Base-by-base conservation (phyloP, 2,888 invertebrate genomes). In the Druceiella hillmani region DNA sequence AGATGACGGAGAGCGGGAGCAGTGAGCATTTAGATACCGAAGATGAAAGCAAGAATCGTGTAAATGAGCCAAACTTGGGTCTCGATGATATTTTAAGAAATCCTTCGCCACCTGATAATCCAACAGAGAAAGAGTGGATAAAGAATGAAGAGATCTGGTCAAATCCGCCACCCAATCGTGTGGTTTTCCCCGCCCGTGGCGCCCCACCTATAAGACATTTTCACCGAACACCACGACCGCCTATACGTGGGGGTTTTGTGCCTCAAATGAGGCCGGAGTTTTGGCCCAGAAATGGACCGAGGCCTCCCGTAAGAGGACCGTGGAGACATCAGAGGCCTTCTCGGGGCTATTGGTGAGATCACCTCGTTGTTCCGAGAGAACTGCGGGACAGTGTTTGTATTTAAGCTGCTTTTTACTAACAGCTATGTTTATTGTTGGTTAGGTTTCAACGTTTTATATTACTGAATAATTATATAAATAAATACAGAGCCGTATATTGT, bases 301-400 rank as follows among this genome's bases (percentile, higher is more conserved):
- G 70, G 51, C 48, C 63, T n/a, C 55, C 64, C 9, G 55, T 59
- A 47, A 45, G 67, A 51, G 57, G 67, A 66, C 3, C 49, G 57
- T 52, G 62, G 54, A 58, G 65, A 38, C 56, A 74, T 17, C 17
- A 51, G 58, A 41, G 74, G 51, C 51, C 64, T 40, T 50, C 62
- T 54, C 20, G 55, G 48, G 52, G 74, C 55, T 58, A 75, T 57
- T 76, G 69, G 69, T 70, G 67, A 68, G n/a, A n/a, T n/a, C n/a
- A n/a, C n/a, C n/a, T n/a, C n/a, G n/a, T n/a, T n/a, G n/a, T n/a
- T n/a, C n/a, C n/a, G n/a, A n/a, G n/a, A n/a, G n/a, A n/a, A n/a
- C n/a, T n/a, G n/a, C n/a, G n/a, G n/a, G n/a, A n/a, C n/a, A n/a
- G n/a, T n/a, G n/a, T n/a, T n/a, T n/a, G n/a, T n/a, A n/a, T n/a